Evolutionary conservation across 2,113 vertebrate species (phyloP), one percentile per base, ranked within the genome.

Genomic region (Arenaria interpres): DNA sequence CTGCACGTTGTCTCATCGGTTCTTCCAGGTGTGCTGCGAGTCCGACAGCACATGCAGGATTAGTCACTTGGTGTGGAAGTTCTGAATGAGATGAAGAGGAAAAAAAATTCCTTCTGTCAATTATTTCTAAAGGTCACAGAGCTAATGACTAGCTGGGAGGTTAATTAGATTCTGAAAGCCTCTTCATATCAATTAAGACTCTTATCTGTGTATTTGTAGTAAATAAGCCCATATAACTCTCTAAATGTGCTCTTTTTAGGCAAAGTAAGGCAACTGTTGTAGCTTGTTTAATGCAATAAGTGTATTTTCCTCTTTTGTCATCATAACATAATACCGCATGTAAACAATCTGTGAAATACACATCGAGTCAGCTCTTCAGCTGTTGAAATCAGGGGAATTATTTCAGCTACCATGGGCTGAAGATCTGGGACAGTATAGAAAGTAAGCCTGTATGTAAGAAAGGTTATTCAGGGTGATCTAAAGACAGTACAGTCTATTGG

Each of bases 41-140:
- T 71, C 75, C 75, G 89, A n/a, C 30, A 35, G n/a, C 48, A 86
- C 54, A 63, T 84, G 90, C 93, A 98, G 94, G 90, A 97, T 96
- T 96, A 97, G 81, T 96, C 97, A 98, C 97, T 97, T 97, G 89
- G 93, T 90, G 82, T 96, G 75, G 93, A 98, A 97, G 92, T 98
- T 98, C 96, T 98, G 98, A 98, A 98, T 98, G 98, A 97, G 89
- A 84, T 63, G 91, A 96, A 96, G 59, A 95, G 89, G 81, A 90
- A 96, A 97, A 68, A 80, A 97, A 95, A 95, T 96, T 93, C 94
- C 97, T 98, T 97, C 98, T 99, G 98, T 99, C 99, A 99, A 99
- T 99, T 99, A 99, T 99, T 99, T 99, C 98, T 98, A 99, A 99
- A 99, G 99, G 99, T 99, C 99, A 99, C 97, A 98, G 98, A 99